These are phyloP conservation scores for Epizoanthus scotinus DNA, from an alignment of 92 coral and sea anemone genomes.

Conservation along the genomic window DNA sequence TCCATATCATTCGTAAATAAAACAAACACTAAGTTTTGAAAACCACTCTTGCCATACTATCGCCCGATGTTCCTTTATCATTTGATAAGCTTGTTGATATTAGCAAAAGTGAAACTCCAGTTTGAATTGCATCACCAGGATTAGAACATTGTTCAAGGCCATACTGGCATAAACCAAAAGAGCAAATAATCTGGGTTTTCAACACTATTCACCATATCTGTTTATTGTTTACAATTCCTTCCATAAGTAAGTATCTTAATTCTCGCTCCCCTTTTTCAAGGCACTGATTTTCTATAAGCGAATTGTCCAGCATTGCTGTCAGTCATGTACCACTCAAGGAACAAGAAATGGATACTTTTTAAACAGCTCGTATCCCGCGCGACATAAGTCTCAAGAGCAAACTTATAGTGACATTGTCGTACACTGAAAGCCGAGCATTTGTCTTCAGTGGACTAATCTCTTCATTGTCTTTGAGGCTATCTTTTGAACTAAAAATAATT, in stretches of 20 bases:
- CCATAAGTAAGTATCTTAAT: no score
- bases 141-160: not conserved
- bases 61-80: slow-evolving; percentile 5
- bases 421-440: not conserved
- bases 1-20: slow-evolving; percentile 14
- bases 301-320: no score
- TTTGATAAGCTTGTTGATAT: not conserved
- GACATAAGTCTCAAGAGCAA: not conserved
- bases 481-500: no score
- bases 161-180: not conserved
- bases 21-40: slow-evolving; percentile 2
- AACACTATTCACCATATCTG: not conserved
- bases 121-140: slow-evolving; percentile 1
- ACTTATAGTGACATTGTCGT: not conserved
- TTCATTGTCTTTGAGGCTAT: no score
- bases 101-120: not conserved
- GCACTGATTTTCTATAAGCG: no score
- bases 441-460: not conserved
- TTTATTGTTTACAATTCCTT: no score
- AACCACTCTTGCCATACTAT: not conserved
- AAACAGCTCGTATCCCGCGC: not conserved
- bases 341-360: no score
- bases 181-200: not conserved
- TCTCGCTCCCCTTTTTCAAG: no score
- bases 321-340: no score